These are phyloP conservation scores for Bovichtus diacanthus DNA, from an alignment of 2,797 vertebrate species.

Conservation along the genomic window DNA sequence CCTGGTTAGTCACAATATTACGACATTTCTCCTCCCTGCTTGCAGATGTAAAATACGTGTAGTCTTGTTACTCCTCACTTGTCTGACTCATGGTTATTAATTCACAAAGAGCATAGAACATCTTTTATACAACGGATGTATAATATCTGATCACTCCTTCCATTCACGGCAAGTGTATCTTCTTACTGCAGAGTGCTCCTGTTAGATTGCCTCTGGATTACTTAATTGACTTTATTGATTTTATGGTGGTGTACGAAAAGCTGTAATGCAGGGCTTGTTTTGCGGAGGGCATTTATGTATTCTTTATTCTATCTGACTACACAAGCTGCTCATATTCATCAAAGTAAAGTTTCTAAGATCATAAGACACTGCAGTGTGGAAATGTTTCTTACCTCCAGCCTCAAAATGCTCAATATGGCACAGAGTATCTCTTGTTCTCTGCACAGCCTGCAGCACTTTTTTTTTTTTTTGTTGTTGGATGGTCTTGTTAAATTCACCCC, in stretches of 20 bases:
- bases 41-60: conserved; percentile 9
- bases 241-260: conserved; percentile 15
- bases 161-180: neutral
- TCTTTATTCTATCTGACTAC: conserved; percentile 33
- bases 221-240: conserved; percentile 28
- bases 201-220: conserved; percentile 21
- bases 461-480: neutral
- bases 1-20: neutral
- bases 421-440: conserved; percentile 31
- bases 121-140: neutral
- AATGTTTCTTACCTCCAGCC: conserved; percentile 29
- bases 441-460: conserved; percentile 19
- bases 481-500: conserved; percentile 17
- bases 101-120: neutral
- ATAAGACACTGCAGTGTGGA: conserved; percentile 30
- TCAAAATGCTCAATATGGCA: conserved; percentile 32
- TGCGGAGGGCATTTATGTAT: conserved; percentile 13
- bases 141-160: conserved; percentile 1
- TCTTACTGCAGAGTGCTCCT: conserved; percentile 30
- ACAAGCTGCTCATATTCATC: conserved; percentile 32
- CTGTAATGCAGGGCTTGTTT: conserved; percentile 4
- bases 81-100: neutral
- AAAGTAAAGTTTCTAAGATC: conserved; percentile 35
- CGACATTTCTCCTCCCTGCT: neutral
- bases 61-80: neutral